These are phyloP conservation scores for Arctocebus calabarensis DNA, from an alignment of 2,797 vertebrate genomes.

Conservation along the genomic window DNA sequence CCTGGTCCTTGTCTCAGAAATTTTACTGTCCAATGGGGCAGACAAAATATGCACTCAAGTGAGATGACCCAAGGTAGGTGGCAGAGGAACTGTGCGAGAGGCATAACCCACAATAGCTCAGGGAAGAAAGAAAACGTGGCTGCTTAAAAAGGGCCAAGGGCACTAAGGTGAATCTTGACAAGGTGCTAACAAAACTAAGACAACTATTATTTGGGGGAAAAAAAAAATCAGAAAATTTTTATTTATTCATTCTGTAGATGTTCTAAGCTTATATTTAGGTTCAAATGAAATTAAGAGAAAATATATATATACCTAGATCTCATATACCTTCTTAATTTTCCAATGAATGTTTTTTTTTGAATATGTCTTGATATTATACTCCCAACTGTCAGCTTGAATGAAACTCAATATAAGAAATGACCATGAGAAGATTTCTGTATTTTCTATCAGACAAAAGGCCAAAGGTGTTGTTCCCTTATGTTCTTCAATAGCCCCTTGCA, in stretches of 20 bases:
- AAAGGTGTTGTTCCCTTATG: not conserved
- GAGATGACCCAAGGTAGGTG: too few relatives aligned
- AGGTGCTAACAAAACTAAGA: not conserved
- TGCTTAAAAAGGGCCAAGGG: not conserved
- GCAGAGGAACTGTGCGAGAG: not conserved
- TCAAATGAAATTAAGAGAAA: not conserved
- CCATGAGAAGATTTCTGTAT: not conserved
- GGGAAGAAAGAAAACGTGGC: not conserved
- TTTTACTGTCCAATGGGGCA: fast-evolving
- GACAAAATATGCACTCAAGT: not conserved
- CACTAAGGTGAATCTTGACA: not conserved
- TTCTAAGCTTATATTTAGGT: not conserved
- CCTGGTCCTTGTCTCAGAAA: not conserved
- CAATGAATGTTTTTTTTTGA: not conserved
- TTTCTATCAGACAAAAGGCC: not conserved
- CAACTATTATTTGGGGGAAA: not conserved
- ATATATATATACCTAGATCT: not conserved
- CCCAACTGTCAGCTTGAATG: not conserved
- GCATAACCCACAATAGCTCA: not conserved
- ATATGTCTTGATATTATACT: not conserved
- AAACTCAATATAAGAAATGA: not conserved
- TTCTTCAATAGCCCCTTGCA: not conserved
- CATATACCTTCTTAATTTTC: not conserved
- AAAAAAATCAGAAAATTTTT: not conserved
- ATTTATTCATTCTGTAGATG: not conserved